Base-by-base conservation (phyloP, 2,888 invertebrate genomes). In the Callimorpha dominula region DNA sequence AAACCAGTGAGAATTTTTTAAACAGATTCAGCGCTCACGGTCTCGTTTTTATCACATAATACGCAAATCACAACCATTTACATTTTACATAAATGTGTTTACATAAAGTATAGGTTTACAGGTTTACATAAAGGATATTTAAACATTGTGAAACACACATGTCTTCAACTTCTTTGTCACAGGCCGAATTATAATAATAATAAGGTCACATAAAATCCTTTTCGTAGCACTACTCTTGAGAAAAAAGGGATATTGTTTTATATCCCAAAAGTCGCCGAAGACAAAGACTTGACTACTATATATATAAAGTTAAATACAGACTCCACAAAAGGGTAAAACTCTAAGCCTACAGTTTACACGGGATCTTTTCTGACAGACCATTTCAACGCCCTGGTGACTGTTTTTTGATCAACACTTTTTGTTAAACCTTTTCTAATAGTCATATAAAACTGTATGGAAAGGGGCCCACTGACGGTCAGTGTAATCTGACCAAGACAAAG, bases 291-390 rank as follows among this genome's bases (percentile, higher is more conserved):
- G n/a, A 14, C 54, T 52, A n/a, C 15, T 15, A 12, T 12, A 6
- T 46, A 17, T 40, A 60, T 15, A 46, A 49, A 46, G 60, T 7
- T 17, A 20, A 15, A 15, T 42, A 57, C 67, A 67, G 43, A 54
- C 1, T 46, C 20, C 12, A 60, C 68, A 68, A 68, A 54, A 60
- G 46, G 46, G 31, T 49, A 49, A 11, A 67, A 52, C 57, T 62
- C 68, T 62, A 57, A 63, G 42, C 20, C 17, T 62, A 65, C 62
- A 71, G 65, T 68, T 73, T 43, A 81, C 67, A 54, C 70, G 65
- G 60, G 71, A 76, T 65, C 68, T 57, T 68, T 15, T 9, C n/a
- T 68, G 9, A 40, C 60, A 62, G 64, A 42, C 46, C 46, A 31
- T 57, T 57, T 60, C 60, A 60, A 17, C 57, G 14, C 46, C 20